A percentile compares a stretch with the other conserved stretches of the same genome.
Conservation (phyloP, 2,888 invertebrate species). For the Polyommatus icarus region DNA sequence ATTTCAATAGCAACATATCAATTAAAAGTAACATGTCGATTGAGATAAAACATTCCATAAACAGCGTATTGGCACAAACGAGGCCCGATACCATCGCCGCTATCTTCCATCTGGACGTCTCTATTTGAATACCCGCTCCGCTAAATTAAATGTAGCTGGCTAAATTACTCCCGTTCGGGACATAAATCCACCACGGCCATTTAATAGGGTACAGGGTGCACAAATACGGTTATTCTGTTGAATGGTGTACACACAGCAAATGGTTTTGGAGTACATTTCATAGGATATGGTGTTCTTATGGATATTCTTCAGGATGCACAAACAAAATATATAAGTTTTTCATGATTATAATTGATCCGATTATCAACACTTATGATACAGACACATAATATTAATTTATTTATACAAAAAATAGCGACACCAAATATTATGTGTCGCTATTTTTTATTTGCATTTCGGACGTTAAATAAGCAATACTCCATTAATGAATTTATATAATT, state of each 20-base stretch:
- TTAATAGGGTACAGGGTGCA: conserved; percentile 32
- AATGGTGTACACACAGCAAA: not conserved
- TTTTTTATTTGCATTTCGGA: too few relatives aligned
- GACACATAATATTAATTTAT: too few relatives aligned
- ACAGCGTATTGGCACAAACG: conserved; percentile 42
- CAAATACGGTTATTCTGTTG: not conserved
- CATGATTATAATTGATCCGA: too few relatives aligned
- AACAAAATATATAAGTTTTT: too few relatives aligned
- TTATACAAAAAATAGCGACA: too few relatives aligned
- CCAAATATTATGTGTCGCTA: too few relatives aligned
- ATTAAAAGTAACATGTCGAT: conserved; percentile 34
- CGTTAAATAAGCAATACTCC: too few relatives aligned
- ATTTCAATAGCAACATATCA: conserved; percentile 25
- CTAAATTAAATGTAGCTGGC: conserved; percentile 52
- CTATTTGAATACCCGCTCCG: conserved; percentile 64
- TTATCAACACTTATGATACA: too few relatives aligned
- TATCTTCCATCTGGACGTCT: conserved; percentile 73
- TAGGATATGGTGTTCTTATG: too few relatives aligned
- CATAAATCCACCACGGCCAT: conserved; percentile 38
- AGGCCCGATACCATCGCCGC: conserved; percentile 59
- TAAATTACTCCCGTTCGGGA: conserved; percentile 43
- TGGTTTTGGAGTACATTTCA: too few relatives aligned
- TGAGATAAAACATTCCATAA: conserved; percentile 31
- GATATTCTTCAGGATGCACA: too few relatives aligned
- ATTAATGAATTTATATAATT: too few relatives aligned